Evolutionary conservation across 2,797 vertebrate species (phyloP).

Genomic region (Oreortyx pictus): DNA sequence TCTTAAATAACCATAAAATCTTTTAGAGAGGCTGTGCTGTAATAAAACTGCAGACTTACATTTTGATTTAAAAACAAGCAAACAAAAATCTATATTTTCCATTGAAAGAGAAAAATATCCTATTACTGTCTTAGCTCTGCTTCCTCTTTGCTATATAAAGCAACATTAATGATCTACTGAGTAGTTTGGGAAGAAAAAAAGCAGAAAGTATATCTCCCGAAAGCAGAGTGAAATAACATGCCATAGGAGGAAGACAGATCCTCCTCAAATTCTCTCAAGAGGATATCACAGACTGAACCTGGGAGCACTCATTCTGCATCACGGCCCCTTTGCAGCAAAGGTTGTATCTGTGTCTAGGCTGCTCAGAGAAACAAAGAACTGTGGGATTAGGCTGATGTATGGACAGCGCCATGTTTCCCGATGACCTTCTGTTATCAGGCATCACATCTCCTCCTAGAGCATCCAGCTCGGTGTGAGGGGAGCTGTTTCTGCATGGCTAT

Average conservation of each 20-base stretch:
- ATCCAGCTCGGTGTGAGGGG: background rate
- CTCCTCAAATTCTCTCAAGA: background rate
- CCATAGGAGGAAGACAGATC: background rate
- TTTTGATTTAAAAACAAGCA: conserved; percentile 16
- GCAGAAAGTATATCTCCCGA: background rate
- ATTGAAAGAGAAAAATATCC: background rate
- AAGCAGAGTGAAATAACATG: background rate
- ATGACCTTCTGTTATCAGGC: fast-evolving
- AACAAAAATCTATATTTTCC: conserved; percentile 4
- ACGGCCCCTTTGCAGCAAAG: fast-evolving
- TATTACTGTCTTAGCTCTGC: background rate
- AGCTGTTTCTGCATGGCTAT: background rate
- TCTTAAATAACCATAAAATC: conserved; percentile 29
- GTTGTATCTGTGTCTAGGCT: background rate
- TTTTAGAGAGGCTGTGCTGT: background rate
- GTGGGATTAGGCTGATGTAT: background rate
- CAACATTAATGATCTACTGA: background rate
- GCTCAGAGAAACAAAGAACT: background rate
- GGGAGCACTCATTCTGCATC: fast-evolving
- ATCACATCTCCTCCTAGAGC: background rate
- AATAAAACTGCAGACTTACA: background rate
- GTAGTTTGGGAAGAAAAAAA: background rate
- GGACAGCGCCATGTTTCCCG: fast-evolving
- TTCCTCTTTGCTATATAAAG: background rate
- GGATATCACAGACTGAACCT: background rate